Base-by-base conservation (phyloP, 2,113 vertebrate species). In the Phoxinus phoxinus region DNA sequence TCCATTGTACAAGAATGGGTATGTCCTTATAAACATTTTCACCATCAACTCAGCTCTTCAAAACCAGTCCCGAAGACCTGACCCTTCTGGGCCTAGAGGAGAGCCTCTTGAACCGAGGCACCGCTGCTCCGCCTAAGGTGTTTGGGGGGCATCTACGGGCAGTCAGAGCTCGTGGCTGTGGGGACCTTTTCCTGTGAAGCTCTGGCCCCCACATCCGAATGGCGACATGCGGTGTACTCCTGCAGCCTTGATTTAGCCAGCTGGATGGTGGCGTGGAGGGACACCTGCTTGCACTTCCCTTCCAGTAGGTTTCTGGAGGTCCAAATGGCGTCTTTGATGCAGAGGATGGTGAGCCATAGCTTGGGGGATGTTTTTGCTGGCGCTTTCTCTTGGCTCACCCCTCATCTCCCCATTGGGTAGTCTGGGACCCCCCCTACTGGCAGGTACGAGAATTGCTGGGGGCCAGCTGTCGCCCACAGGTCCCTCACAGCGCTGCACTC, bases 381-480 rank as follows among this genome's bases (percentile, higher is more conserved):
- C 48, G 17, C 17, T 13, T 17, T 8, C 30, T 51, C 17, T 51
- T 30, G 67, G 37, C 77, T 27, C 78, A 86, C 77, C 51, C 65
- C 53, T n/a, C 37, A 15, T 51, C 12, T 17, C n/a, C n/a, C n/a
- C n/a, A n/a, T n/a, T n/a, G 32, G 32, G 15, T 51, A 51, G 48
- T 51, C 1, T 3, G 12, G 71, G 78, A 59, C 84, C 61, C 35
- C 78, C 23, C 72, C 78, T 71, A 46, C 35, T 61, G 79, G 61
- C 17, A 85, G 59, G 78, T 44, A 32, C 59, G 25, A 48, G 10
- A 25, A 25, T 9, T 27, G 11, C 23, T 12, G 59, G 59, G 59
- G n/a, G 23, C 58, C 58, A 4, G 58, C 4, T 9, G 23, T 25
- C 2, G 59, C 59, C 59, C 59, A 63, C 59, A 63, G 59, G 59